Percentiles rank a stretch among this genome's conserved stretches.
These are phyloP conservation scores for Tenthredo notha DNA, from an alignment of 2,888 invertebrate genomes.

Conservation along the genomic window DNA sequence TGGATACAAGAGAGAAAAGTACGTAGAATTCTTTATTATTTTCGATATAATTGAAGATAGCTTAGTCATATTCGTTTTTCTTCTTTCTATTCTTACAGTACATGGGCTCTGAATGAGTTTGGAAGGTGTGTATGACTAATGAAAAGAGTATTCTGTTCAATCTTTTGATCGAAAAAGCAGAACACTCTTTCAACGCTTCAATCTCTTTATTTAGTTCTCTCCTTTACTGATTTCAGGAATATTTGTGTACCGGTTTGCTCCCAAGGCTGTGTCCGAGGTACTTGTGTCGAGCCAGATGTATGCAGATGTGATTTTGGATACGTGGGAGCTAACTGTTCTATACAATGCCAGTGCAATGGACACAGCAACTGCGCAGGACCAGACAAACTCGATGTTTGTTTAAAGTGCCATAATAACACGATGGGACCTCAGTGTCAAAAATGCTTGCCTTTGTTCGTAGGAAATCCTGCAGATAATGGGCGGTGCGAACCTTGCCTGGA, in stretches of 20 bases:
- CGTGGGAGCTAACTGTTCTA: constrained; percentile 95
- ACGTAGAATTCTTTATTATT: constrained; percentile 58
- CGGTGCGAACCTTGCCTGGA: constrained; percentile 93
- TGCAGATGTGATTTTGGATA: constrained; percentile 97
- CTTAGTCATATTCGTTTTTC: no score
- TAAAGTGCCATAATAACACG: constrained; percentile 94
- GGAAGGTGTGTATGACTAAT: no score
- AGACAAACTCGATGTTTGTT: constrained; percentile 89
- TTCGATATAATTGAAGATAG: not conserved
- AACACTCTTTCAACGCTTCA: no score
- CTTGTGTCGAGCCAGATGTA: constrained; percentile 89
- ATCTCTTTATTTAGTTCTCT: not conserved
- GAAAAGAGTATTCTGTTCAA: no score
- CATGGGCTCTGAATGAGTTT: no score
- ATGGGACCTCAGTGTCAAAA: constrained; percentile 95
- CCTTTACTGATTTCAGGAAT: constrained; percentile 63
- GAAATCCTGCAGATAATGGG: constrained; percentile 91
- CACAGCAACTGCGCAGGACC: constrained; percentile 95
- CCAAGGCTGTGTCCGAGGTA: constrained; percentile 92
- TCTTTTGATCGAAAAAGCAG: no score
- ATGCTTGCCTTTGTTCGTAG: constrained; percentile 94
- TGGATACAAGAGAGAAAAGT: constrained; percentile 83
- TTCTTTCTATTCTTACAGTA: no score
- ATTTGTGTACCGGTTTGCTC: constrained; percentile 89
- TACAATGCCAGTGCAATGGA: constrained; percentile 96